Evolutionary conservation across 2,797 vertebrate genomes (phyloP).

Genomic region (Chelon auratus): DNA sequence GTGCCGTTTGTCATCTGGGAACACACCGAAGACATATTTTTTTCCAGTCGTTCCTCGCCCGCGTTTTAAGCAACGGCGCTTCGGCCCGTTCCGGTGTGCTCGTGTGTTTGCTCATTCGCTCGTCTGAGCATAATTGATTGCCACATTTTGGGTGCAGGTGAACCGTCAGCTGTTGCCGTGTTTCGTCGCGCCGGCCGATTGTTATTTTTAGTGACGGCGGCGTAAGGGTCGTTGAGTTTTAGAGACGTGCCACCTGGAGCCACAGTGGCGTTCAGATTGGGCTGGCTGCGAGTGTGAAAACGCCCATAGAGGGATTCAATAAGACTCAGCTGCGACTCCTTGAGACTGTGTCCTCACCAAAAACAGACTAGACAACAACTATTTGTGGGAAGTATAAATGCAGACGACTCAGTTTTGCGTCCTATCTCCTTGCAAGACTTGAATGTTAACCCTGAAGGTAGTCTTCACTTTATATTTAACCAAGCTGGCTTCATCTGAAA

Average conservation of each 20-base stretch:
- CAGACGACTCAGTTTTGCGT: not conserved
- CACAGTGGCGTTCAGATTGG: conserved; percentile 42
- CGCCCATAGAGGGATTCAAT: conserved; percentile 28
- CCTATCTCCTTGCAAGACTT: not conserved
- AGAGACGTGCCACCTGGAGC: conserved; percentile 71
- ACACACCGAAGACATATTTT: not conserved
- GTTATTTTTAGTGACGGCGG: conserved; percentile 69
- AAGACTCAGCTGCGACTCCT: not conserved
- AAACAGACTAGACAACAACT: conserved; percentile 15
- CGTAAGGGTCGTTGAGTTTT: conserved; percentile 67
- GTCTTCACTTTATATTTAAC: not conserved
- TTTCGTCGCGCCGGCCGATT: conserved; percentile 36
- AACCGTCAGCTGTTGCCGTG: conserved; percentile 57
- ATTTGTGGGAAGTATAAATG: not conserved
- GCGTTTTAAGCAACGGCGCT: conserved; percentile 4
- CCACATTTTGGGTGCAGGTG: conserved; percentile 55
- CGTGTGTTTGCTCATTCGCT: conserved; percentile 37
- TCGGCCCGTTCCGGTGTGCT: conserved; percentile 32
- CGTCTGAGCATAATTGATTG: conserved; percentile 51
- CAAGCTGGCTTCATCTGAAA: not conserved
- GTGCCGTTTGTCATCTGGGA: not conserved
- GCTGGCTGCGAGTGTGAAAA: conserved; percentile 43
- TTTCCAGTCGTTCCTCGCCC: conserved; percentile 6
- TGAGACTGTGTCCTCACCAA: conserved; percentile 1
- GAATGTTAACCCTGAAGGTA: not conserved